Evolutionary conservation across 2,888 invertebrate genomes (phyloP), one percentile per base, ranked within the genome.

Genomic region (Cerastis rubricosa): DNA sequence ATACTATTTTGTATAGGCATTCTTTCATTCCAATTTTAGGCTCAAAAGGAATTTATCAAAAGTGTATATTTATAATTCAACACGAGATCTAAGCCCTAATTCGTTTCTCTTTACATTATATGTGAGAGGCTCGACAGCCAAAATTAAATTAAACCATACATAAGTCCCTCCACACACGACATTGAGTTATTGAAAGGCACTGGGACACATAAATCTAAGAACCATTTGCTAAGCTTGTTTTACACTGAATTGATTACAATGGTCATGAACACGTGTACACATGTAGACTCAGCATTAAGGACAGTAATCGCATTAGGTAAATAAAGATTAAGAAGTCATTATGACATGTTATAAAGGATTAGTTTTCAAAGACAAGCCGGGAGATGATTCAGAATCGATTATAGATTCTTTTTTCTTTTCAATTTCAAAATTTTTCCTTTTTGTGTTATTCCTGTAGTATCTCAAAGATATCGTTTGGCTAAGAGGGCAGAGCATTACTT

Each of bases 141-240:
- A 65, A 40, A 66, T 80, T 82, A 77, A 67, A 83, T 80, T 71
- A 76, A 77, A 77, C 61, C 83, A 63, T 51, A 76, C 47, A 70
- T 35, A 76, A 76, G 65, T 69, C 65, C n/a, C 40, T 17, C 45
- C 29, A 70, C 59, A 81, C 59, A 47, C 57, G 76, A 73, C 65
- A 66, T 57, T 80, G 47, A 74, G 67, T 69, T 76, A 67, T 78
- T 54, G 66, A 75, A 74, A 67, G 71, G 61, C 61, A 54, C 49
- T 64, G 59, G 22, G 40, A 29, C n/a, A 63, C 47, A 78, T 81
- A 79, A 57, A 79, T 67, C 66, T 66, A 66, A 67, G 54, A 63
- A 71, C 45, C 64, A 69, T 49, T 74, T 80, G 47, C 73, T 73
- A 78, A 81, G 74, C 72, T 79, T 81, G 67, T 81, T 64, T 45